A percentile compares a stretch with the other conserved stretches of the same genome.
phyloP scores from a whole-genome alignment of 2,888 invertebrate genomes.

The Ischnura elegans region DNA sequence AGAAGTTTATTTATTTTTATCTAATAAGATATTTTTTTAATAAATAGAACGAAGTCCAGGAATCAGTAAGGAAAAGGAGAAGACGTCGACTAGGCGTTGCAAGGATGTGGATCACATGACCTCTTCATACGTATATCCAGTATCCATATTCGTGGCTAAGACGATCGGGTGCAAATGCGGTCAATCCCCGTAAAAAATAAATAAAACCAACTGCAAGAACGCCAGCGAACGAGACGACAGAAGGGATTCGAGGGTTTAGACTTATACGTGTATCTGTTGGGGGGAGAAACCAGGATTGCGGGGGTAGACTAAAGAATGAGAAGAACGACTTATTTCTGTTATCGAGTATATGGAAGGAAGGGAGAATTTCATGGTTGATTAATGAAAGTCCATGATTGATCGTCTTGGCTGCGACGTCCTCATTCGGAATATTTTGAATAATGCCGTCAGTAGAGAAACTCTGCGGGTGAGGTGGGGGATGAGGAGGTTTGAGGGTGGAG shows the following conservation, averaged over 20 bases:
- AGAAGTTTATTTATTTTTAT: too few species aligned
- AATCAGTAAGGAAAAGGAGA: background rate
- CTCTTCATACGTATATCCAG: background rate
- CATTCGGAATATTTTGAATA: slow-evolving; percentile 62
- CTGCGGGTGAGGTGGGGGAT: background rate
- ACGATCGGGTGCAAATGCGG: background rate
- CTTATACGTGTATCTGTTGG: background rate
- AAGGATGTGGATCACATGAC: background rate
- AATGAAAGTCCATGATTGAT: slow-evolving; percentile 65
- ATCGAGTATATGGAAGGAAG: slow-evolving; percentile 41
- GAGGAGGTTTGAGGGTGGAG: background rate
- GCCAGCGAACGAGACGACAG: background rate
- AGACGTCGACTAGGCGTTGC: background rate
- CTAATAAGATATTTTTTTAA: too few species aligned
- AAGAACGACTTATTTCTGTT: slow-evolving; percentile 66
- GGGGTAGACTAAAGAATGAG: slow-evolving; percentile 35
- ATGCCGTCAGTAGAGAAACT: slow-evolving; percentile 2
- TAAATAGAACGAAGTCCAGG: too few species aligned
- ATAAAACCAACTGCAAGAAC: background rate
- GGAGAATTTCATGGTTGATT: slow-evolving; percentile 62
- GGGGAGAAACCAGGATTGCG: background rate
- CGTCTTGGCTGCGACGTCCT: slow-evolving; percentile 58
- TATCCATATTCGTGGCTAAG: too few species aligned
- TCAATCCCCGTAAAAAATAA: background rate
- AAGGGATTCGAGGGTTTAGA: background rate